Evolutionary conservation across 2,113 vertebrate genomes (phyloP).

Genomic region (Todiramphus chloris): DNA sequence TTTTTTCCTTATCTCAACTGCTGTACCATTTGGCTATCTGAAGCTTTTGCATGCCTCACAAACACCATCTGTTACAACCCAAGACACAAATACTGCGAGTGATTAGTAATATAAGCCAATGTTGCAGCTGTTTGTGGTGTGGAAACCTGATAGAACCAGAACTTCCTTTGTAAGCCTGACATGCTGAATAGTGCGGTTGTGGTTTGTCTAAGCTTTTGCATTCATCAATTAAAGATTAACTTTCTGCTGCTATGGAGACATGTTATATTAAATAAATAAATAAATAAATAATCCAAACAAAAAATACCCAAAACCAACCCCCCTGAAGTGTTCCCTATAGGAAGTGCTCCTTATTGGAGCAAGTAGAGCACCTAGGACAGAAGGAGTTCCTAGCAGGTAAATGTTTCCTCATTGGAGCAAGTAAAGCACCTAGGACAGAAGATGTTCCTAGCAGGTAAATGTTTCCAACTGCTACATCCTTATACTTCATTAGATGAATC

Average conservation of each 20-base stretch:
- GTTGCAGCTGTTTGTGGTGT: slow-evolving; percentile 56
- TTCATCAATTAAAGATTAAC: slow-evolving; percentile 47
- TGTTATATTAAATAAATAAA: neutral
- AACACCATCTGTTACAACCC: slow-evolving; percentile 74
- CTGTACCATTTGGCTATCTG: slow-evolving; percentile 69
- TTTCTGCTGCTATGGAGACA: slow-evolving; percentile 26
- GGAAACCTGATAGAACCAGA: slow-evolving; percentile 58
- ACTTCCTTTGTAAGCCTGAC: slow-evolving; percentile 61
- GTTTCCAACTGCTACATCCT: neutral
- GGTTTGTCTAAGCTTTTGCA: slow-evolving; percentile 54
- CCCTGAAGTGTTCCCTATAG: neutral
- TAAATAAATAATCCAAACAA: neutral
- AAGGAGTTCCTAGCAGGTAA: neutral
- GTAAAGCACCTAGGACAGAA: neutral
- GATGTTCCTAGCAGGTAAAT: neutral
- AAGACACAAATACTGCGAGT: slow-evolving; percentile 55
- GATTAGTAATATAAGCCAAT: slow-evolving; percentile 67
- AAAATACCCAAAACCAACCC: neutral
- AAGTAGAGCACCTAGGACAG: neutral
- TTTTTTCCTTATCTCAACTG: slow-evolving; percentile 62
- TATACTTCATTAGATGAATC: neutral
- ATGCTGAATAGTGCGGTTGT: slow-evolving; percentile 35
- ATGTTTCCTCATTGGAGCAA: neutral
- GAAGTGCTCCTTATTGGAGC: neutral
- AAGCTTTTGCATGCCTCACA: slow-evolving; percentile 62